A percentile compares a stretch with the other conserved stretches of the same genome.
phyloP scores from a whole-genome alignment of 2,888 invertebrate genomes.

The Dryococelus australis region DNA sequence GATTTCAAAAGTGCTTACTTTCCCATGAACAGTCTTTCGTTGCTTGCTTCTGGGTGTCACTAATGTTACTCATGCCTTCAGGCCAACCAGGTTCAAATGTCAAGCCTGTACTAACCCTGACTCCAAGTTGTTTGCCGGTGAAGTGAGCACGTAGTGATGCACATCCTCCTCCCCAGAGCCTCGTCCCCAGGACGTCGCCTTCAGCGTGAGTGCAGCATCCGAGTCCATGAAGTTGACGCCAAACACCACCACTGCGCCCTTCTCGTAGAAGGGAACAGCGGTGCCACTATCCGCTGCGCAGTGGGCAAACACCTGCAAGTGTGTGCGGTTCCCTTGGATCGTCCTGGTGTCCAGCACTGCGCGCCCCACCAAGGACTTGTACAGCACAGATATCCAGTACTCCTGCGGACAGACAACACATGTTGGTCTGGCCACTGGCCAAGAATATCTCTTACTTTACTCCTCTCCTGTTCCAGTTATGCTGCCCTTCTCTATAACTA shows the following conservation, averaged over 20 bases:
- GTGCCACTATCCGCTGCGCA: constrained; percentile 63
- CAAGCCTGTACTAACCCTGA: constrained; percentile 35
- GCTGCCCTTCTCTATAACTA: no score
- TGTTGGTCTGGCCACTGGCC: no score
- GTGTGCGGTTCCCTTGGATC: constrained; percentile 56
- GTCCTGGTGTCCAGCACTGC: constrained; percentile 71
- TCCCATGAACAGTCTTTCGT: no score
- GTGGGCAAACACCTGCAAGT: constrained; percentile 72
- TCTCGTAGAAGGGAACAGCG: neutral
- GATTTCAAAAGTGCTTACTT: no score
- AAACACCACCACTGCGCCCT: constrained; percentile 54
- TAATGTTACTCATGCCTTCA: no score
- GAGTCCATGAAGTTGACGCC: constrained; percentile 20
- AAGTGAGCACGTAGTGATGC: constrained; percentile 42
- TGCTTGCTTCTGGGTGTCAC: no score
- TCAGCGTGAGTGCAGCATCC: neutral
- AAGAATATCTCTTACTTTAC: no score
- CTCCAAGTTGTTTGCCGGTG: neutral
- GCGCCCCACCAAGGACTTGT: constrained; percentile 80
- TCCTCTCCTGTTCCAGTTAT: no score
- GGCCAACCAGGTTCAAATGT: no score
- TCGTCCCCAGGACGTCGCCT: neutral
- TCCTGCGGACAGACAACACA: constrained; percentile 63
- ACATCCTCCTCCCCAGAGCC: constrained; percentile 35
- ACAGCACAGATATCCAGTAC: constrained; percentile 80